phyloP scores from a whole-genome alignment of 2,888 invertebrate genomes.

The Aphodius granarius region DNA sequence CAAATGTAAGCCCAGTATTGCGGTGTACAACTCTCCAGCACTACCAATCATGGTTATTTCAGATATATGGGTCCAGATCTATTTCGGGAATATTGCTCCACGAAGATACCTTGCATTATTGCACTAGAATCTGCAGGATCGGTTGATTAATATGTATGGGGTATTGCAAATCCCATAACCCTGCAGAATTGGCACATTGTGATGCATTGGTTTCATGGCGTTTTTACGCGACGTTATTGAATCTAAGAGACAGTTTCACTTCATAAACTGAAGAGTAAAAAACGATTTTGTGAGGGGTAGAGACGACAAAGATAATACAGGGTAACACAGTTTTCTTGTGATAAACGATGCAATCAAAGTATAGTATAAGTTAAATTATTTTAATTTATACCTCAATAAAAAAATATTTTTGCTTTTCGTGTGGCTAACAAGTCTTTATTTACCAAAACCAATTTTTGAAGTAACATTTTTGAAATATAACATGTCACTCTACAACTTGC shows the following conservation, averaged over 20 bases:
- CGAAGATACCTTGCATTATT: not conserved
- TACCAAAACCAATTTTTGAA: too few species aligned
- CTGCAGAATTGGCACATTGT: not conserved
- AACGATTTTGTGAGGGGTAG: too few species aligned
- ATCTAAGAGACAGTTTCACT: not conserved
- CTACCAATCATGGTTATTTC: not conserved
- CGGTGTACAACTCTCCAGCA: not conserved
- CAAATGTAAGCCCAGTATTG: not conserved
- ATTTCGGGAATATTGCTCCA: not conserved
- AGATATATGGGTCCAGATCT: not conserved
- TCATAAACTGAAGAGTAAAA: too few species aligned
- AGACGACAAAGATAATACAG: too few species aligned
- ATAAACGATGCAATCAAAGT: too few species aligned
- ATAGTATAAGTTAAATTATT: too few species aligned
- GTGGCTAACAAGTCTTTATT: too few species aligned
- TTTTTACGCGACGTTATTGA: not conserved
- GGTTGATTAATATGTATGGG: not conserved
- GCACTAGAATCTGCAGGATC: not conserved
- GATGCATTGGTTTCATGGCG: not conserved
- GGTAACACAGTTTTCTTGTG: too few species aligned
- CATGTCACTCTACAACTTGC: too few species aligned
- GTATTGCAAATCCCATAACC: not conserved
- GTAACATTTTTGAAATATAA: too few species aligned
- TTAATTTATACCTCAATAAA: too few species aligned
- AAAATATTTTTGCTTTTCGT: too few species aligned